phyloP scores from a whole-genome alignment of 2,797 vertebrate species.

The Taeniopygia guttata region DNA sequence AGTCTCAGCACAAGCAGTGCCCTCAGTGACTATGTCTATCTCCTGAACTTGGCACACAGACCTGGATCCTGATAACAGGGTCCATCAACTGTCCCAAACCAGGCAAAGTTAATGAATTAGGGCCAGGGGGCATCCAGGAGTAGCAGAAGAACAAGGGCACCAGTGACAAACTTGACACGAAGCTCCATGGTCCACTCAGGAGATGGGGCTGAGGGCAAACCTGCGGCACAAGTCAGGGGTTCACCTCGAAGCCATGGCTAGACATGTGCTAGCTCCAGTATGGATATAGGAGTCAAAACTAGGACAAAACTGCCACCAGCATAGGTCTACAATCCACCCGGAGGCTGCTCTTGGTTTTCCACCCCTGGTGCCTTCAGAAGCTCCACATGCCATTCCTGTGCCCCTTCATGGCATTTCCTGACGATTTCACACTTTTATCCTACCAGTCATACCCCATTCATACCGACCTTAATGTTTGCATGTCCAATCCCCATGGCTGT shows the following conservation, averaged over 20 bases:
- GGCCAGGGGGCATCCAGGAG: not conserved
- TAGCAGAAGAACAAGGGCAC: not conserved
- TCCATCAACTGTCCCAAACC: not conserved
- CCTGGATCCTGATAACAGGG: not conserved
- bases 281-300: not conserved
- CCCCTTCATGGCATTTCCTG: not conserved
- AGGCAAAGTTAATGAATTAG: not conserved
- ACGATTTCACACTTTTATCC: not conserved
- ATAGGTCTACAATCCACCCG: not conserved
- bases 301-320: not conserved
- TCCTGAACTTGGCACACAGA: not conserved
- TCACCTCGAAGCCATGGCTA: not conserved
- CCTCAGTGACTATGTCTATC: not conserved
- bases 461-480: not conserved
- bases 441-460: not conserved
- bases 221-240: not conserved
- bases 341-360: not conserved
- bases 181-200: not conserved
- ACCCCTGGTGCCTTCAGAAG: not conserved
- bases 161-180: not conserved
- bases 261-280: not conserved
- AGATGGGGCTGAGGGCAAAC: not conserved
- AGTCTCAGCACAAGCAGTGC: not conserved
- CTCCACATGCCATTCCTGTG: not conserved
- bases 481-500: not conserved